Percentiles rank a stretch among this genome's conserved stretches.
These are phyloP conservation scores for Paracentrotus lividus DNA, from an alignment of 53 echinoderm and acorn worm species.

Conservation along the genomic window DNA sequence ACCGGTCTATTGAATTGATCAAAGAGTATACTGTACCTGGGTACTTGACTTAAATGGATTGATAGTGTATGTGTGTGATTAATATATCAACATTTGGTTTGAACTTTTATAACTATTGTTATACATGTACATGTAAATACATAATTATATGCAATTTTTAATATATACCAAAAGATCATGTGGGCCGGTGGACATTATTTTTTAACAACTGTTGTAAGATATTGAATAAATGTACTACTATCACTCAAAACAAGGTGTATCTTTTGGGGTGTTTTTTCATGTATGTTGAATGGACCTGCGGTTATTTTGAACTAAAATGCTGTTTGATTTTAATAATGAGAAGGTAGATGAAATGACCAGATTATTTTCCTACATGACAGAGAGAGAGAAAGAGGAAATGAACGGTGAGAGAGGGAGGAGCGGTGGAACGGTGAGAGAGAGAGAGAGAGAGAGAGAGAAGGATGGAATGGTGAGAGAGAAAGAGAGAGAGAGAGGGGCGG, in stretches of 20 bases:
- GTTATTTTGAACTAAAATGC: not conserved
- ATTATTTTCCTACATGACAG: not conserved
- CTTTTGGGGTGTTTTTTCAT: not conserved
- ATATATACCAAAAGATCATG: not conserved
- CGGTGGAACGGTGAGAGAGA: not conserved
- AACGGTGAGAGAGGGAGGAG: not conserved
- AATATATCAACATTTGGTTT: not conserved
- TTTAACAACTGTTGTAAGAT: not conserved
- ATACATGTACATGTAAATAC: not conserved
- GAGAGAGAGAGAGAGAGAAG: not conserved
- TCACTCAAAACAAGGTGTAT: not conserved
- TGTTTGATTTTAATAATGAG: not conserved
- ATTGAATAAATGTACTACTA: not conserved
- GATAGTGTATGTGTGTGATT: not conserved
- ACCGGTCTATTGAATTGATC: not conserved
- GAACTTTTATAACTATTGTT: not conserved
- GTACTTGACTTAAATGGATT: not conserved
- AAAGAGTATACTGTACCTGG: not conserved
- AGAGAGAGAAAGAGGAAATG: not conserved
- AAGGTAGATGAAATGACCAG: not conserved
- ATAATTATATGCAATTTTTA: not conserved
- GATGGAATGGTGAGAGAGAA: not conserved
- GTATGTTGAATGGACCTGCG: not conserved
- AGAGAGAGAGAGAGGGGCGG: not conserved
- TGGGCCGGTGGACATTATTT: not conserved